A percentile compares a stretch with the other conserved stretches of the same genome.
These are phyloP conservation scores for Pandion haliaetus DNA, from an alignment of 2,113 vertebrate genomes.

Conservation along the genomic window DNA sequence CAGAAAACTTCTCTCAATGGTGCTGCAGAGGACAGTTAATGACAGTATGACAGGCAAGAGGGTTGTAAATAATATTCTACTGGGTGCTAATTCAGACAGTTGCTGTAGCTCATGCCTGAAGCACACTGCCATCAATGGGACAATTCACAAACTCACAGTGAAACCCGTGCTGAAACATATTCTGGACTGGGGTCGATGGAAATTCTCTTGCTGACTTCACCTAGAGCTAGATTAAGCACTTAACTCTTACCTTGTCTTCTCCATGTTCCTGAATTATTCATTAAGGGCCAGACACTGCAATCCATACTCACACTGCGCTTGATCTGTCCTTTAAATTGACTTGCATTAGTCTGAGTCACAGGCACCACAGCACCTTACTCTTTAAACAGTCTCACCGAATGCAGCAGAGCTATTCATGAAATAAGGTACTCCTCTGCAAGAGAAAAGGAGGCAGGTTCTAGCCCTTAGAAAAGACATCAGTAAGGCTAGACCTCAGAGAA, in stretches of 20 bases:
- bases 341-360: conserved; percentile 36
- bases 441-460: neutral
- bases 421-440: neutral
- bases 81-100: neutral
- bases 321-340: conserved; percentile 38
- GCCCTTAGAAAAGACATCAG: neutral
- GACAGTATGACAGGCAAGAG: neutral
- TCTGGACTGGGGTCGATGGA: neutral
- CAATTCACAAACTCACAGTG: neutral
- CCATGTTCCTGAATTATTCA: conserved; percentile 36
- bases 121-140: neutral
- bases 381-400: neutral
- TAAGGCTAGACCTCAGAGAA: neutral
- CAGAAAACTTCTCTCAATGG: neutral
- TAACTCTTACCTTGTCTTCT: neutral
- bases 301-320: neutral
- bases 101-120: neutral
- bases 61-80: neutral
- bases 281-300: neutral
- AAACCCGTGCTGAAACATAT: neutral
- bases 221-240: neutral
- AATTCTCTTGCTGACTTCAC: neutral
- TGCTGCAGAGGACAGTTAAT: neutral
- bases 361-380: neutral
- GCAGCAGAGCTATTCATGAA: neutral